phyloP scores from a whole-genome alignment of 1,140 invertebrate genomes.

The Tetragnatha versicolor region DNA sequence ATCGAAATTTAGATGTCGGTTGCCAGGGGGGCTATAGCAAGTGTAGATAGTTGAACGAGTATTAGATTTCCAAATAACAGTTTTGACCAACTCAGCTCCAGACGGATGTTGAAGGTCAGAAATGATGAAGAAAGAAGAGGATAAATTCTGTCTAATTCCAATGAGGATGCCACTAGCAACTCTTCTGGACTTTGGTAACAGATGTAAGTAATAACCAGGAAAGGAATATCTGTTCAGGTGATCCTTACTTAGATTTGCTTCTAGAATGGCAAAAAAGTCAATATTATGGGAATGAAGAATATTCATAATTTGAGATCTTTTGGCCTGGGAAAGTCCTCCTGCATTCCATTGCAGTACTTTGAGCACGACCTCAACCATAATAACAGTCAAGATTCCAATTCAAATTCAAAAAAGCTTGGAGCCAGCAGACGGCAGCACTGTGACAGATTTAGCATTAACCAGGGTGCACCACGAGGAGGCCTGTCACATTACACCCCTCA shows the following conservation, averaged over 20 bases:
- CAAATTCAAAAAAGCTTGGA: too few relatives aligned
- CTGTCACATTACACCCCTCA: too few relatives aligned
- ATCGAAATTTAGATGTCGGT: background rate
- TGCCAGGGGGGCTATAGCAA: constrained; percentile 1
- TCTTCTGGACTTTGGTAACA: background rate
- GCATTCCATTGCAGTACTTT: constrained; percentile 6
- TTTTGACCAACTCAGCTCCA: background rate
- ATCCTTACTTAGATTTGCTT: background rate
- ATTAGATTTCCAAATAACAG: background rate
- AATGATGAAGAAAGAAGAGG: background rate
- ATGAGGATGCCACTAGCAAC: background rate
- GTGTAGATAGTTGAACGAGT: background rate
- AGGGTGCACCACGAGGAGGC: too few relatives aligned
- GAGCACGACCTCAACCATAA: too few relatives aligned
- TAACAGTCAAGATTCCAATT: too few relatives aligned
- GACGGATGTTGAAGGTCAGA: background rate
- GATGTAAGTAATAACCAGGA: background rate
- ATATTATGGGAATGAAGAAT: background rate
- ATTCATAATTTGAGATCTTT: background rate
- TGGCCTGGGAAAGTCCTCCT: background rate
- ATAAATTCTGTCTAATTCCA: background rate
- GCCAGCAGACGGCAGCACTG: too few relatives aligned
- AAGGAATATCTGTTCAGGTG: background rate
- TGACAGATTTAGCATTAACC: too few relatives aligned
- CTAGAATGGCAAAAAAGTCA: background rate